Evolutionary conservation across 2,113 vertebrate species (phyloP).

Genomic region (Melanerpes aurifrons): DNA sequence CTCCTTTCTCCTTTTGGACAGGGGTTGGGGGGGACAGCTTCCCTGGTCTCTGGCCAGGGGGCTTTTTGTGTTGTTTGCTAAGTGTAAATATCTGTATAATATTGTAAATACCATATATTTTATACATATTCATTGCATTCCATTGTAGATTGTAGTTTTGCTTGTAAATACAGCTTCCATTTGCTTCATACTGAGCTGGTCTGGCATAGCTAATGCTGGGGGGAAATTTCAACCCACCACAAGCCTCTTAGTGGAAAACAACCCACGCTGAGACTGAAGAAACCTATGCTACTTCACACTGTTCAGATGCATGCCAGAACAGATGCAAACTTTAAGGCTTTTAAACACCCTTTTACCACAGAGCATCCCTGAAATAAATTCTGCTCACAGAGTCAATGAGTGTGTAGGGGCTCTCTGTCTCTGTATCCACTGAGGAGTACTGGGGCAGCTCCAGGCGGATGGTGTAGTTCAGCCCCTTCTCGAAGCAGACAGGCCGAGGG

Average conservation of each 20-base stretch:
- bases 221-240: too few relatives aligned
- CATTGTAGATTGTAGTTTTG: too few relatives aligned
- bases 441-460: slow-evolving; percentile 88
- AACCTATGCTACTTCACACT: neutral
- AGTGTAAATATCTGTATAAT: too few relatives aligned
- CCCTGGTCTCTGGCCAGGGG: too few relatives aligned
- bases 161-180: too few relatives aligned
- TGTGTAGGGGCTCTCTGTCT: slow-evolving; percentile 88
- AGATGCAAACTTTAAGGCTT: neutral
- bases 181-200: too few relatives aligned
- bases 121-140: too few relatives aligned
- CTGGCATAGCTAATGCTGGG: too few relatives aligned
- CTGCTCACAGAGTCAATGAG: slow-evolving; percentile 94
- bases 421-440: slow-evolving; percentile 82
- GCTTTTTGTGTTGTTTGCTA: too few relatives aligned
- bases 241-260: neutral
- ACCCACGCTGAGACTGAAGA: neutral
- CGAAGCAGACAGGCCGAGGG: slow-evolving; percentile 90
- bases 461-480: slow-evolving; percentile 92
- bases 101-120: too few relatives aligned
- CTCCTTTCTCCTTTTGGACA: too few relatives aligned
- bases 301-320: neutral
- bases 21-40: too few relatives aligned
- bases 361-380: neutral
- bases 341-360: neutral